Conservation (phyloP, 2,113 vertebrate genomes). For the Laticauda laticaudata region DNA sequence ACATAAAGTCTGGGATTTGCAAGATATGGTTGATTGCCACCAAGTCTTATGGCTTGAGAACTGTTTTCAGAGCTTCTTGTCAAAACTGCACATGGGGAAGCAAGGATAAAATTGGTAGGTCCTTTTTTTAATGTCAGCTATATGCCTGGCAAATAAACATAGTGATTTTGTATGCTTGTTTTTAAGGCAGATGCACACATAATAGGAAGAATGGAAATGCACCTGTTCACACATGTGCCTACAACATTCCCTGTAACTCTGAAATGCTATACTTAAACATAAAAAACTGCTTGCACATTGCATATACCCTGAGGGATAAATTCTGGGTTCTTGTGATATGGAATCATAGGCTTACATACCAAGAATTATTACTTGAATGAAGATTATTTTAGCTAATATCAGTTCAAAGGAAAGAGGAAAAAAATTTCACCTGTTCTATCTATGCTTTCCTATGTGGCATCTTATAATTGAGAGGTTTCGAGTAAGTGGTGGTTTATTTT, state of each 20-base stretch:
- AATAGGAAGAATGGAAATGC: background rate
- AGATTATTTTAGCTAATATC: background rate
- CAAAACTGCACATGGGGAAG: background rate
- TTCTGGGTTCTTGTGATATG: background rate
- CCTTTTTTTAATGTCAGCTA: background rate
- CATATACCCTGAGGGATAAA: background rate
- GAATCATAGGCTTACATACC: background rate
- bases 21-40: background rate
- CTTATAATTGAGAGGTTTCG: background rate
- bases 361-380: background rate
- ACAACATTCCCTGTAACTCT: background rate
- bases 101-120: slow-evolving; percentile 1
- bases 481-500: background rate
- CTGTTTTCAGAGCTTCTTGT: background rate
- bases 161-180: background rate
- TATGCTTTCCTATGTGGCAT: background rate
- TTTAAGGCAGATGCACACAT: background rate
- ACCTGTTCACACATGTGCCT: background rate
- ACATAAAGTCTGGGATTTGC: background rate
- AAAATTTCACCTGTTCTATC: background rate
- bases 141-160: background rate
- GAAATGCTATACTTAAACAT: background rate
- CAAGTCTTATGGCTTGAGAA: slow-evolving; percentile 2
- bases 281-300: background rate
- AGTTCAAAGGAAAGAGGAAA: background rate